Conservation (phyloP, 2,113 vertebrate genomes). For the Colinus virginianus region DNA sequence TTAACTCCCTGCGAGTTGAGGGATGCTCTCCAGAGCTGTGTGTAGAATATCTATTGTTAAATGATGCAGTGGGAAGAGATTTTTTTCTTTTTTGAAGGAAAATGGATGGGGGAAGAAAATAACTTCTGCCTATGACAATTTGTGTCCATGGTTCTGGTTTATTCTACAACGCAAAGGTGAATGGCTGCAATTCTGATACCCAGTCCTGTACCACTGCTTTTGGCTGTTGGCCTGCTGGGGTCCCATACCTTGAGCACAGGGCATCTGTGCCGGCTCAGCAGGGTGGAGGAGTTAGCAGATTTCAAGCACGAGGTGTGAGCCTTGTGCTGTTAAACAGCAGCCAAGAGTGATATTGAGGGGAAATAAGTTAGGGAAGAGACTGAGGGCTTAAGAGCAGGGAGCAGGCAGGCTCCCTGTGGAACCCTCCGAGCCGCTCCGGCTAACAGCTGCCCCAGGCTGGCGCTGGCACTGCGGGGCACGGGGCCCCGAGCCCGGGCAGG, state of each 20-base stretch:
- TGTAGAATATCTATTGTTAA: neutral
- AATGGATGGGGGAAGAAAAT: no score
- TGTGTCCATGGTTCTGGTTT: neutral
- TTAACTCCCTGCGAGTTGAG: neutral
- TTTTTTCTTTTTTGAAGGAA: neutral
- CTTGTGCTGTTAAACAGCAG: neutral
- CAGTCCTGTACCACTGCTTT: accelerated
- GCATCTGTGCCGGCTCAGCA: accelerated
- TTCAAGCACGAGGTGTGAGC: accelerated
- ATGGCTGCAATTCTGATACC: accelerated
- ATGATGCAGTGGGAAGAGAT: neutral
- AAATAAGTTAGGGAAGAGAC: no score
- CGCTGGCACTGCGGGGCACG: neutral
- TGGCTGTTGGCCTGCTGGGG: accelerated
- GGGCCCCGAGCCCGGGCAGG: neutral
- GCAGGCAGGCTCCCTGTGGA: neutral
- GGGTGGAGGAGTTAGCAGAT: accelerated
- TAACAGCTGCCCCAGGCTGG: neutral
- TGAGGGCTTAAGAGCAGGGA: neutral
- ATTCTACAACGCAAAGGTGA: neutral
- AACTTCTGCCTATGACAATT: neutral
- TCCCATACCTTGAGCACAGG: accelerated
- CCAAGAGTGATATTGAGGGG: neutral
- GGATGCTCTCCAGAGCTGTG: neutral
- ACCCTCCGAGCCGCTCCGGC: neutral